Percentiles rank a stretch among this genome's conserved stretches.
phyloP scores from a whole-genome alignment of 2,797 vertebrate species.

The Acanthurus leucopareius region DNA sequence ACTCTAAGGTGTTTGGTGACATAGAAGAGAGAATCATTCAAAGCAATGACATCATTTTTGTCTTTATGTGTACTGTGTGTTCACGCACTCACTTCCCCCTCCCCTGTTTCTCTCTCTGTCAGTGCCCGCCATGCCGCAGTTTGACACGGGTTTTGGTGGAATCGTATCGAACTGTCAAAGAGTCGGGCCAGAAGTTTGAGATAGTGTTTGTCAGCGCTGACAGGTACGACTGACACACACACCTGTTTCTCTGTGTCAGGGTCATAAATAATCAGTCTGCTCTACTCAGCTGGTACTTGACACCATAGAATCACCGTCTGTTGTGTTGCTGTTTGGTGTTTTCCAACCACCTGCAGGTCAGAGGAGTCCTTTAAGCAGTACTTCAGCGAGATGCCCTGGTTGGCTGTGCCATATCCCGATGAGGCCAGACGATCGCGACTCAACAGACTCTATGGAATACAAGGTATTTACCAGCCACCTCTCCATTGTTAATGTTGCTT shows the following conservation, averaged over 20 bases:
- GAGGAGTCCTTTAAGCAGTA: constrained; percentile 99
- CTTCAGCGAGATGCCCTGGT: constrained; percentile 99
- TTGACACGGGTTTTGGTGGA: constrained; percentile 96
- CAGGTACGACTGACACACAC: constrained; percentile 84
- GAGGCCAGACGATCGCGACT: constrained; percentile 95
- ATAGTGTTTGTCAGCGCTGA: constrained; percentile 98
- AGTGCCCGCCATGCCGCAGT: constrained; percentile 98
- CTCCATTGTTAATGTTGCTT: neutral
- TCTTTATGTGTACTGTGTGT: neutral
- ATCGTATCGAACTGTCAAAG: constrained; percentile 94
- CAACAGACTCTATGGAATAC: constrained; percentile 97
- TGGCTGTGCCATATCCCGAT: constrained; percentile 93
- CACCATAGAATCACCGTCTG: constrained; percentile 1
- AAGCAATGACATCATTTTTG: constrained; percentile 7
- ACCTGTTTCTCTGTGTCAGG: neutral
- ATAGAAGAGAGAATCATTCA: constrained; percentile 16
- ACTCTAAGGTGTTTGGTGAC: constrained; percentile 40
- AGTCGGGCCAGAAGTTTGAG: constrained; percentile 96
- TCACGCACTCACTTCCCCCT: constrained; percentile 3
- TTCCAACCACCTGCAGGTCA: constrained; percentile 84
- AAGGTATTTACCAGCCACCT: constrained; percentile 86
- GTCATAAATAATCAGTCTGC: neutral
- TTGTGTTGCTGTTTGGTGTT: neutral
- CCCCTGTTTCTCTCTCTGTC: neutral
- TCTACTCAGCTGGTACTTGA: neutral